Evolutionary conservation across 2,797 vertebrate species (phyloP).

Genomic region (Garrulus glandarius): DNA sequence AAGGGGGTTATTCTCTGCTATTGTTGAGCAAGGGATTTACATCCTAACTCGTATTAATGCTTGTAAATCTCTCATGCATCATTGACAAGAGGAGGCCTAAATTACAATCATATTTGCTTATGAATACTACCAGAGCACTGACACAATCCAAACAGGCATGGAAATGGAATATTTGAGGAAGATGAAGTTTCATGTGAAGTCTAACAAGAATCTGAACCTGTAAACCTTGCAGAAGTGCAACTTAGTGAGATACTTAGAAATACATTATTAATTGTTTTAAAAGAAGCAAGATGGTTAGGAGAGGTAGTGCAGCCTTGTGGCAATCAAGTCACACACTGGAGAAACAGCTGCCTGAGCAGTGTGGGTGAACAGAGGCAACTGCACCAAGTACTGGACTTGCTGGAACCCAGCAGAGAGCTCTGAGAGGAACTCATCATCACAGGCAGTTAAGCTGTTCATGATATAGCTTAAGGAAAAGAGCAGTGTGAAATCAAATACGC

Average conservation of each 20-base stretch:
- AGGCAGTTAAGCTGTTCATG: not conserved
- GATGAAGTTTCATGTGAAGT: not conserved
- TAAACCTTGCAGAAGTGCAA: not conserved
- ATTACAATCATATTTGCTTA: slow-evolving; percentile 68
- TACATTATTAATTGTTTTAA: not conserved
- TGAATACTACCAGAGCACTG: slow-evolving; percentile 14
- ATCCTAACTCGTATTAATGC: slow-evolving; percentile 65
- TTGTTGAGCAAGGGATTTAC: slow-evolving; percentile 67
- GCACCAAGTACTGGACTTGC: not conserved
- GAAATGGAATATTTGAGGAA: not conserved
- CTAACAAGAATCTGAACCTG: not conserved
- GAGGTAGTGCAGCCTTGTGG: not conserved
- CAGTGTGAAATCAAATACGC: not conserved
- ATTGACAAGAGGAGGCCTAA: slow-evolving; percentile 51
- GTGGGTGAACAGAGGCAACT: not conserved
- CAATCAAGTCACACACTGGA: not conserved
- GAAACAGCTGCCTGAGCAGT: not conserved
- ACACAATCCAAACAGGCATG: not conserved
- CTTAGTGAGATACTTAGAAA: not conserved
- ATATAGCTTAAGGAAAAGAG: not conserved
- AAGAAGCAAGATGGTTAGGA: not conserved
- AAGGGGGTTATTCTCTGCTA: slow-evolving; percentile 60
- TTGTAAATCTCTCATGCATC: slow-evolving; percentile 68
- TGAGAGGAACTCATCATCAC: not conserved
- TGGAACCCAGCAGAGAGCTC: not conserved